phyloP scores from a whole-genome alignment of 2,888 invertebrate genomes.

The Drosophila percnosoma region DNA sequence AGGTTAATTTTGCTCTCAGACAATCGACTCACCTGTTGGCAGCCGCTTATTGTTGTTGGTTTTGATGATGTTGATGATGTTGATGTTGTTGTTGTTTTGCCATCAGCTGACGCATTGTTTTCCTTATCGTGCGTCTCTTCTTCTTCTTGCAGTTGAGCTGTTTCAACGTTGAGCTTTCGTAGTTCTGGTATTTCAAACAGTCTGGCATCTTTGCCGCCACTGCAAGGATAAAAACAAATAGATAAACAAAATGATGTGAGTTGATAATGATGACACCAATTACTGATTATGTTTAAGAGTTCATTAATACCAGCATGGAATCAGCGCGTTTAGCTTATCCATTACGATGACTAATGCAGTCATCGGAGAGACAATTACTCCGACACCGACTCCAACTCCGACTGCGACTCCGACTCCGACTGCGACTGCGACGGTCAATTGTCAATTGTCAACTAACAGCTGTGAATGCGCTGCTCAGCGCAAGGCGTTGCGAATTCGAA shows the following conservation, averaged over 20 bases:
- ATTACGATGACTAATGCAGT: conserved; percentile 70
- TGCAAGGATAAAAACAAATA: conserved; percentile 31
- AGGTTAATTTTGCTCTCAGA: conserved; percentile 24
- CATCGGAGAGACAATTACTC: conserved; percentile 7
- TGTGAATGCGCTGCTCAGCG: conserved; percentile 33
- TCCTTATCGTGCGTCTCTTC: conserved; percentile 46
- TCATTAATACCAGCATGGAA: conserved; percentile 63
- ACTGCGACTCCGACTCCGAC: conserved; percentile 5
- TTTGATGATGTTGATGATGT: conserved; percentile 24
- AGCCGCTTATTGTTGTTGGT: conserved; percentile 23
- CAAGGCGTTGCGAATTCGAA: conserved; percentile 21
- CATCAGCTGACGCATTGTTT: conserved; percentile 53
- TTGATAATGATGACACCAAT: neutral
- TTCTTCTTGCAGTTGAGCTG: conserved; percentile 30
- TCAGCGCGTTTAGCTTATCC: conserved; percentile 66
- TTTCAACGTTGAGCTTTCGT: conserved; percentile 62
- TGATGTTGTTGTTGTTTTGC: conserved; percentile 35
- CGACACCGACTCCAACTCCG: conserved; percentile 14
- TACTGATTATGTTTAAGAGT: neutral
- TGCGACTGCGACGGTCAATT: conserved; percentile 6
- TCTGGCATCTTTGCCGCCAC: conserved; percentile 76
- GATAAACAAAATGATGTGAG: neutral
- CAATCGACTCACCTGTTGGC: conserved; percentile 60
- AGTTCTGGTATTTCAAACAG: conserved; percentile 68
- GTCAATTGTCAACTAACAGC: conserved; percentile 5